phyloP scores from a whole-genome alignment of 1,140 invertebrate genomes.

The Cydia splendana region DNA sequence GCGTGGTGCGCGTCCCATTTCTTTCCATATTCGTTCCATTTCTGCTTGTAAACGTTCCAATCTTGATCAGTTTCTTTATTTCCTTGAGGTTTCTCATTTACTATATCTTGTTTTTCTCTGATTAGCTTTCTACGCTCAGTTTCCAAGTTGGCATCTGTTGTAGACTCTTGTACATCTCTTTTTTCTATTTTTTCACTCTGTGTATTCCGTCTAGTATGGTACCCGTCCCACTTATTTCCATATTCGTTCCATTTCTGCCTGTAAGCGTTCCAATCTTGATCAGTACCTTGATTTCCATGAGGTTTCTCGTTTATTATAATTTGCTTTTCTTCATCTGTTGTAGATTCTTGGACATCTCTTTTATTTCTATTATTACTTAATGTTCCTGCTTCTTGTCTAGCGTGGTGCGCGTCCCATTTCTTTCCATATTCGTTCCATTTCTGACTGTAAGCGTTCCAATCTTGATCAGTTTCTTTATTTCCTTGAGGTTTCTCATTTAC shows the following conservation, averaged over 20 bases:
- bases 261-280: background rate
- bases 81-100: background rate
- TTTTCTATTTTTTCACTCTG: background rate
- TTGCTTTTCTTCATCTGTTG: background rate
- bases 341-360: background rate
- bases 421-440: background rate
- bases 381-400: background rate
- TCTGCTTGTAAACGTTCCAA: background rate
- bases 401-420: background rate
- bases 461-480: background rate
- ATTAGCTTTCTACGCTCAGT: background rate
- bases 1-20: background rate
- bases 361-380: too few relatives aligned
- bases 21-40: background rate
- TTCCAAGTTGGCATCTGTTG: background rate
- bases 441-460: background rate
- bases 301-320: background rate
- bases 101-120: background rate
- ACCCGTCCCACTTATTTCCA: background rate
- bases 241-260: slow-evolving; percentile 1
- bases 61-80: background rate
- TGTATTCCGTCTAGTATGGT: background rate
- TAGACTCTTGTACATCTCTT: background rate
- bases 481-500: background rate
- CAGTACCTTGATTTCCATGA: background rate